Percentiles rank a stretch among this genome's conserved stretches.
Conservation (phyloP, 2,797 vertebrate genomes). For the Dipus sagitta region DNA sequence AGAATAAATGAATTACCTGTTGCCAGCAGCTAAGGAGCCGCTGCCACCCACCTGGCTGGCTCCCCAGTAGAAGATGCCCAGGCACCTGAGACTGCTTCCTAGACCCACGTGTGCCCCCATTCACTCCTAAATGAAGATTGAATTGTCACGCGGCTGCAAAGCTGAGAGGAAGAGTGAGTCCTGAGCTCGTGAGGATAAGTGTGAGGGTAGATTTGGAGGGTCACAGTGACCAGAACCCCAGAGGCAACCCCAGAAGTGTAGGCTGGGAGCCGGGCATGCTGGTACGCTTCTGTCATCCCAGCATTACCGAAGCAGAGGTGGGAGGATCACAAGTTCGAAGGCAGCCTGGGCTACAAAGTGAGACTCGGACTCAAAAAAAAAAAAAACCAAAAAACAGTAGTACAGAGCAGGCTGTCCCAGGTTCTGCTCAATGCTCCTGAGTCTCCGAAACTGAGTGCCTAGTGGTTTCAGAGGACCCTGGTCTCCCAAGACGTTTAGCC, state of each 20-base stretch:
- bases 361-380: not conserved
- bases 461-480: not conserved
- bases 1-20: not conserved
- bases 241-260: not conserved
- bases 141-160: not conserved
- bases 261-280: not conserved
- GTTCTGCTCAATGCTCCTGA: rapidly evolving
- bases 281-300: not conserved
- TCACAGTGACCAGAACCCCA: not conserved
- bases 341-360: not conserved
- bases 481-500: too few species aligned
- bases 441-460: not conserved
- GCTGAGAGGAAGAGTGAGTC: not conserved
- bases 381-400: not conserved
- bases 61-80: not conserved
- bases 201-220: rapidly evolving
- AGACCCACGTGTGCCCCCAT: not conserved
- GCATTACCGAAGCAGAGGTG: too few species aligned
- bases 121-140: not conserved
- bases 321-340: not conserved
- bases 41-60: rapidly evolving
- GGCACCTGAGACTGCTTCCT: not conserved
- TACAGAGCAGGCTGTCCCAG: not conserved
- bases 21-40: not conserved
- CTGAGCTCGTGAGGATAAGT: rapidly evolving